Evolutionary conservation across 2,797 vertebrate species (phyloP).

Genomic region (Allobates femoralis): DNA sequence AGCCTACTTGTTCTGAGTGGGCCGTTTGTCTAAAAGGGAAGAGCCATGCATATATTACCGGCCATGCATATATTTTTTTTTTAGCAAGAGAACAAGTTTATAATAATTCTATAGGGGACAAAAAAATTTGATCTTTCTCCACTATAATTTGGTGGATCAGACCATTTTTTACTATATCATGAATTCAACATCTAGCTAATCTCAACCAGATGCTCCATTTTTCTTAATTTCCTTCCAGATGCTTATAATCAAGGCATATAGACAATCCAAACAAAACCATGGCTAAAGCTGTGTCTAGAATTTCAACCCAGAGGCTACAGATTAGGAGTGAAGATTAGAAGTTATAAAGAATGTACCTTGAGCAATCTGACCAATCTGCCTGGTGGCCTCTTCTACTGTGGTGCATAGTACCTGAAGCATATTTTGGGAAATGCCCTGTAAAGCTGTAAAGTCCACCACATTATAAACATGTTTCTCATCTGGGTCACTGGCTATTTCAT

Average conservation of each 20-base stretch:
- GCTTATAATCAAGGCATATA: not conserved
- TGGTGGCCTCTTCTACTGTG: conserved; percentile 74
- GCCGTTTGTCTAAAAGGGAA: too few relatives aligned
- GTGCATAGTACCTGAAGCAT: conserved; percentile 79
- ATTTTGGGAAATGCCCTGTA: conserved; percentile 76
- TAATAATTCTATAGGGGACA: not conserved
- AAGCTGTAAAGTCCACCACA: conserved; percentile 74
- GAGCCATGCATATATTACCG: too few relatives aligned
- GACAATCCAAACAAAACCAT: not conserved
- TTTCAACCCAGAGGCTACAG: conserved; percentile 32
- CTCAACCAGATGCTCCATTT: conserved; percentile 29
- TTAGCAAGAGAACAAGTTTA: not conserved
- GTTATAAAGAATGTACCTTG: conserved; percentile 72
- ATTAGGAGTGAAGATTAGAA: not conserved
- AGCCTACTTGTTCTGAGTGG: too few relatives aligned
- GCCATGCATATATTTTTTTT: not conserved
- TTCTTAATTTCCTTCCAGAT: conserved; percentile 43
- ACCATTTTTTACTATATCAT: not conserved
- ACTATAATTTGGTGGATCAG: not conserved
- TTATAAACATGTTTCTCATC: conserved; percentile 74
- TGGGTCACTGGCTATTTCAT: conserved; percentile 76
- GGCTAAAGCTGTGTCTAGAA: not conserved
- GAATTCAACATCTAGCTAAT: not conserved
- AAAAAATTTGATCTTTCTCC: not conserved
- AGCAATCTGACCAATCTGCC: conserved; percentile 68